Percentiles rank a stretch among this genome's conserved stretches.
phyloP scores from a whole-genome alignment of 2,888 invertebrate genomes.

The Hyles lineata region DNA sequence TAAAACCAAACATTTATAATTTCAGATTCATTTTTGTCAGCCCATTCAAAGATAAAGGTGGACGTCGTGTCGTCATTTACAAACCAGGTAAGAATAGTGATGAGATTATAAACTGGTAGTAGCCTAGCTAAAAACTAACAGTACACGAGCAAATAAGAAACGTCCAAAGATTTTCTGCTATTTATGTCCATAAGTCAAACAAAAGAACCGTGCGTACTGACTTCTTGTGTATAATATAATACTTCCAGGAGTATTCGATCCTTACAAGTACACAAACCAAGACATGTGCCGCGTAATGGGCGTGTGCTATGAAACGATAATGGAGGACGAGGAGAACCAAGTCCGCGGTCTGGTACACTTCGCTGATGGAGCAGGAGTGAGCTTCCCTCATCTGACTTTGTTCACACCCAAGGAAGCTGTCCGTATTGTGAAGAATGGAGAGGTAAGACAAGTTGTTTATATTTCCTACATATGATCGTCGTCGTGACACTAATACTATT shows the following conservation, averaged over 20 bases:
- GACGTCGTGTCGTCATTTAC: slow-evolving; percentile 90
- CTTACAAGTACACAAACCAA: slow-evolving; percentile 89
- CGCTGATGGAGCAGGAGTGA: slow-evolving; percentile 90
- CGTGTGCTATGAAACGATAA: slow-evolving; percentile 90
- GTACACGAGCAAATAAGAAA: no score
- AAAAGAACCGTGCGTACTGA: no score
- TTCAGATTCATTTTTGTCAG: slow-evolving; percentile 91
- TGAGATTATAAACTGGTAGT: not conserved
- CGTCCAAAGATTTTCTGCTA: no score
- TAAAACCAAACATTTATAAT: slow-evolving; percentile 37
- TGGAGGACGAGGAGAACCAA: slow-evolving; percentile 93
- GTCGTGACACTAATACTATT: not conserved
- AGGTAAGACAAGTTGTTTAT: slow-evolving; percentile 77
- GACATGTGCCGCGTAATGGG: slow-evolving; percentile 92
- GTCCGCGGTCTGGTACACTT: slow-evolving; percentile 91
- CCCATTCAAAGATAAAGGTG: slow-evolving; percentile 89
- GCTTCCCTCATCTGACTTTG: slow-evolving; percentile 90
- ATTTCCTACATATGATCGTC: slow-evolving; percentile 33
- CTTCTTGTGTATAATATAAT: no score
- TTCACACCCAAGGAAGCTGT: slow-evolving; percentile 92
- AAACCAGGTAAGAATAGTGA: slow-evolving; percentile 87
- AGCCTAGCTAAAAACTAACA: no score
- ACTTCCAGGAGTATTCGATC: slow-evolving; percentile 89
- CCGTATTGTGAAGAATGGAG: slow-evolving; percentile 91
- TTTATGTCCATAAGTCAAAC: no score